Base-by-base conservation (phyloP, 2,888 invertebrate species). In the Amorpha juglandis region DNA sequence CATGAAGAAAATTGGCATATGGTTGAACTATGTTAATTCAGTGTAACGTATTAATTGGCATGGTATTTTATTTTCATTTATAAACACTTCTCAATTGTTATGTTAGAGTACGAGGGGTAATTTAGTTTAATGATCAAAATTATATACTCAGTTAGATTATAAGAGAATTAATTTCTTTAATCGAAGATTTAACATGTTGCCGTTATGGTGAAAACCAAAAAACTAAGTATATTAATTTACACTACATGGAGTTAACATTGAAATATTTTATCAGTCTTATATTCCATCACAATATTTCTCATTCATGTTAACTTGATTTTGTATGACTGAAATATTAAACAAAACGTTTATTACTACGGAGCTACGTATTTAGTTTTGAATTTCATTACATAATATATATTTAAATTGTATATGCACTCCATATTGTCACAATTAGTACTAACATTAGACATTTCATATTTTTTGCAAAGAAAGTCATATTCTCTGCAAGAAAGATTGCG, bases 81-180 rank as follows among this genome's bases (percentile, higher is more conserved):
- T 67, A 71, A 66, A 63, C 65, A 70, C 71, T 75, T 79, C 76
- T 78, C 79, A 79, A 68, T 68, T 66, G 65, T 67, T 64, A 70
- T 67, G 63, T 70, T 66, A 73, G 70, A 73, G 75, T 77, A 79
- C 70, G 73, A 70, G 50, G 70, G 67, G 38, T 52, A 42, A 19
- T 42, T 58, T 77, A 71, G 74, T 80, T 73, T 79, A 76, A 86
- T 80, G 91, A 91, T 89, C 91, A 91, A 91, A 84, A 82, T 81
- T 81, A 83, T 90, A 90, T 92, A 91, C 91, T 91, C 90, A 89
- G 74, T 78, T 85, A 85, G 85, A 71, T 73, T 64, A 86, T 87
- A 83, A 82, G 42, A 74, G 72, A 72, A 70, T 72, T 71, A 68
- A 72, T 14, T 71, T 68, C 19, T 47, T 47, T 52, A 33, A 45